A percentile compares a stretch with the other conserved stretches of the same genome.
These are phyloP conservation scores for Pantala flavescens DNA, from an alignment of 1,140 invertebrate species.

Conservation along the genomic window DNA sequence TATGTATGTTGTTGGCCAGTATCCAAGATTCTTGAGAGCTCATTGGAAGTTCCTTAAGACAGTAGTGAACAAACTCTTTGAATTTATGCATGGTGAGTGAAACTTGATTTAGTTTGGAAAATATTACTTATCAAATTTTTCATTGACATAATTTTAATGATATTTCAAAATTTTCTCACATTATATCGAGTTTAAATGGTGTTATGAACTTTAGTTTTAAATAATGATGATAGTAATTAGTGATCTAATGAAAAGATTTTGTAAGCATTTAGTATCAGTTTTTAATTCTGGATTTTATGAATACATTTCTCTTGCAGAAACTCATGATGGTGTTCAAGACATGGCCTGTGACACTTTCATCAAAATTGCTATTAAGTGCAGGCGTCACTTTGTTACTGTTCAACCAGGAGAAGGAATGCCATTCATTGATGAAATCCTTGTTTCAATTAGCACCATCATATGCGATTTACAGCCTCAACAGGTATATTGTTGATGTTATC, in stretches of 20 bases:
- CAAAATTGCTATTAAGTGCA: constrained; percentile 99
- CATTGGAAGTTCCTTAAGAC: constrained; percentile 99
- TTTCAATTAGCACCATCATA: constrained; percentile 93
- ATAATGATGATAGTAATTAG: neutral
- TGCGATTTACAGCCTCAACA: constrained; percentile 97
- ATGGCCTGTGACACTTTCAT: constrained; percentile 99
- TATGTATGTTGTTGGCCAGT: constrained; percentile 99
- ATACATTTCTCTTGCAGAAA: constrained; percentile 53
- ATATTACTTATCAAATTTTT: too few species aligned
- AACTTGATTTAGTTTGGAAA: neutral
- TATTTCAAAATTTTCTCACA: neutral
- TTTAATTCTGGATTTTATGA: too few species aligned
- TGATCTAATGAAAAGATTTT: too few species aligned
- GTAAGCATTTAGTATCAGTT: too few species aligned
- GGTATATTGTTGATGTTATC: constrained; percentile 36
- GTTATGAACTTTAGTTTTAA: neutral
- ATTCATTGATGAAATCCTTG: constrained; percentile 98
- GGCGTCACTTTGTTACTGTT: constrained; percentile 92
- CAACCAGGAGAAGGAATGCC: constrained; percentile 94
- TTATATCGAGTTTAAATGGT: neutral
- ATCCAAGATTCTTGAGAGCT: constrained; percentile 95
- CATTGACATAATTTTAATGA: neutral
- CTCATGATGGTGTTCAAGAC: constrained; percentile 97
- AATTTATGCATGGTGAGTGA: constrained; percentile 93
- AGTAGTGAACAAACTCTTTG: constrained; percentile 99